phyloP scores from a whole-genome alignment of 2,888 invertebrate genomes.

The Eupithecia pulchellata region DNA sequence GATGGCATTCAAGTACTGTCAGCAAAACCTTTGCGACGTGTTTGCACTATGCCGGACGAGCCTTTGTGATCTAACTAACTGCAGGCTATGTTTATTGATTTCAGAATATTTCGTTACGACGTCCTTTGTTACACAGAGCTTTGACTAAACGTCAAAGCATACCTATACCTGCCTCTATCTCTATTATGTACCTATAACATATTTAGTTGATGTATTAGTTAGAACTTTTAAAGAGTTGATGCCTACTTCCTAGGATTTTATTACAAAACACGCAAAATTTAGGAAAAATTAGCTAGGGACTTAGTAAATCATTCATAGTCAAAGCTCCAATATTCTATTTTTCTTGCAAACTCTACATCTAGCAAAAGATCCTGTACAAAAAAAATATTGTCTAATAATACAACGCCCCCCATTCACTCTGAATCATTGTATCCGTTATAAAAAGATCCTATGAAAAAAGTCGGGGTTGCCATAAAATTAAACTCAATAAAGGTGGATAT shows the following conservation, averaged over 20 bases:
- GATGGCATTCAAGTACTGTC: slow-evolving; percentile 57
- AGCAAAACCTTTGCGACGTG: slow-evolving; percentile 46
- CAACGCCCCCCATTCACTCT: slow-evolving; percentile 79
- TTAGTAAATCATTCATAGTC: neutral
- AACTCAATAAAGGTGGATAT: slow-evolving; percentile 81
- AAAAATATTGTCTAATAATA: slow-evolving; percentile 82
- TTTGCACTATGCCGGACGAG: slow-evolving; percentile 15
- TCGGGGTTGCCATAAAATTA: slow-evolving; percentile 81
- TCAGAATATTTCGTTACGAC: slow-evolving; percentile 4
- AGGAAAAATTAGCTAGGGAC: neutral
- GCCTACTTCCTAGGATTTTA: neutral
- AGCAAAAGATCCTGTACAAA: slow-evolving; percentile 58
- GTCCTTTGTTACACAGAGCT: slow-evolving; percentile 4
- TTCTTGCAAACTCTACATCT: slow-evolving; percentile 57
- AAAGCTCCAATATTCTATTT: slow-evolving; percentile 5
- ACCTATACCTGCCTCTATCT: too few species aligned
- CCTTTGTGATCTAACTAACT: slow-evolving; percentile 16
- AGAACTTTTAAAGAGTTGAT: neutral
- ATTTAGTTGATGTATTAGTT: neutral
- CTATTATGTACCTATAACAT: neutral
- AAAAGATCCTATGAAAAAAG: slow-evolving; percentile 42
- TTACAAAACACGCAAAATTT: neutral
- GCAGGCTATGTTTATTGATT: slow-evolving; percentile 9
- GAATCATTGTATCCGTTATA: slow-evolving; percentile 60
- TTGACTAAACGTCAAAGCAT: too few species aligned